These are phyloP conservation scores for Hemichromis elongatus DNA, from an alignment of 2,113 vertebrate species.

Conservation along the genomic window DNA sequence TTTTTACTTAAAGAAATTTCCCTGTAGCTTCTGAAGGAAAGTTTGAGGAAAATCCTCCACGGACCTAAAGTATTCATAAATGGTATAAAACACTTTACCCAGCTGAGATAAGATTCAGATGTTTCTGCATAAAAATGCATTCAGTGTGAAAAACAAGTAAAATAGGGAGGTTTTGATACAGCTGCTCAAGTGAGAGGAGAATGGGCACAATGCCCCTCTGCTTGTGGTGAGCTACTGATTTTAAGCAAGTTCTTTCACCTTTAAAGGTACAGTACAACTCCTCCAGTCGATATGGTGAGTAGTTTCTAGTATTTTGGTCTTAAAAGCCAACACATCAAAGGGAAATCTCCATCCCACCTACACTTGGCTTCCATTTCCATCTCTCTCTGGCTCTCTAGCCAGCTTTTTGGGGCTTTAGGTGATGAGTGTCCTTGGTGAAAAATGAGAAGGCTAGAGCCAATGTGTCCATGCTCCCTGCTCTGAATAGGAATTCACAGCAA, in stretches of 20 bases:
- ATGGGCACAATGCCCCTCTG: background rate
- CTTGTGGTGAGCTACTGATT: background rate
- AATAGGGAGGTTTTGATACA: background rate
- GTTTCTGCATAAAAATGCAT: background rate
- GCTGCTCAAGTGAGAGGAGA: background rate
- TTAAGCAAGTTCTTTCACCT: constrained; percentile 7
- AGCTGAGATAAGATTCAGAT: background rate
- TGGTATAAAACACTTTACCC: background rate
- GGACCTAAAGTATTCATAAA: background rate
- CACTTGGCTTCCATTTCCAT: background rate
- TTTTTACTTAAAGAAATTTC: background rate
- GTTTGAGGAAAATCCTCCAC: background rate
- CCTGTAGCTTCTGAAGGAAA: background rate
- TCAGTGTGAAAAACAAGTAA: background rate
- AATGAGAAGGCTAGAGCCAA: background rate
- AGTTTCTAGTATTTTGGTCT: background rate
- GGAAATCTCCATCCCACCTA: background rate
- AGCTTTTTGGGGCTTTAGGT: background rate
- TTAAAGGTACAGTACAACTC: background rate
- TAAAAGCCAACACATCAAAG: constrained; percentile 5
- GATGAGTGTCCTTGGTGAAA: background rate
- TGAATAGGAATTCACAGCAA: background rate
- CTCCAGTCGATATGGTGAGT: background rate
- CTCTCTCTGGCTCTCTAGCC: background rate
- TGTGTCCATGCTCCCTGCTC: background rate